Conservation (phyloP, 1,140 invertebrate genomes). For the Bradysia coprophila region DNA sequence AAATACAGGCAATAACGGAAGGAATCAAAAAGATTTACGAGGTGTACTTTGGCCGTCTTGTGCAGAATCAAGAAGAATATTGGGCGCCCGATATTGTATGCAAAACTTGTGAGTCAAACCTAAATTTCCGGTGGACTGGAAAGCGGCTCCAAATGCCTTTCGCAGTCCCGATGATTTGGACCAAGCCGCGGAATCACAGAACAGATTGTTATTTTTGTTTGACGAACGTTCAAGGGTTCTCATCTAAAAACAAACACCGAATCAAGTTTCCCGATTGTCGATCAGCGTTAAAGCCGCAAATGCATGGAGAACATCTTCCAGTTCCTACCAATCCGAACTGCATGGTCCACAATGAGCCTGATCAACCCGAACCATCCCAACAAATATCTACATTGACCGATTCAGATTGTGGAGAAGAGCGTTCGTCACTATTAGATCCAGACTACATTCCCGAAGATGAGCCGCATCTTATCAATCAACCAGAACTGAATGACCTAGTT, state of each 20-base stretch:
- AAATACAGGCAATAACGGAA: no score
- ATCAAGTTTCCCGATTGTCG: slow-evolving; percentile 3
- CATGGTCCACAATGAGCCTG: background rate
- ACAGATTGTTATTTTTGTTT: slow-evolving; percentile 7
- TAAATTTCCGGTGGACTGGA: no score
- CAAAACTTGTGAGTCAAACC: no score
- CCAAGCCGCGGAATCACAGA: slow-evolving; percentile 5
- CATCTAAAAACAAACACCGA: no score
- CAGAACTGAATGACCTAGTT: background rate
- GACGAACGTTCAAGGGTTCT: background rate
- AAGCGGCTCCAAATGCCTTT: no score
- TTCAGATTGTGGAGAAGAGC: no score
- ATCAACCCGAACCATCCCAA: no score
- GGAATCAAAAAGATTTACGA: no score
- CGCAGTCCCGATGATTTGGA: slow-evolving; percentile 5
- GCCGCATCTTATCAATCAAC: background rate
- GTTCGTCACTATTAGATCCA: background rate
- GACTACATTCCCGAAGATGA: background rate
- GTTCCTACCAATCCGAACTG: background rate
- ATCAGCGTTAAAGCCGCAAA: background rate
- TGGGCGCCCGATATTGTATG: no score
- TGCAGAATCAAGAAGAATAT: no score
- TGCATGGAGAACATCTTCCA: background rate
- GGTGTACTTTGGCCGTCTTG: no score
- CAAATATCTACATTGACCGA: background rate